Evolutionary conservation across 1,140 invertebrate species (phyloP).

Genomic region (Lucilia sericata): DNA sequence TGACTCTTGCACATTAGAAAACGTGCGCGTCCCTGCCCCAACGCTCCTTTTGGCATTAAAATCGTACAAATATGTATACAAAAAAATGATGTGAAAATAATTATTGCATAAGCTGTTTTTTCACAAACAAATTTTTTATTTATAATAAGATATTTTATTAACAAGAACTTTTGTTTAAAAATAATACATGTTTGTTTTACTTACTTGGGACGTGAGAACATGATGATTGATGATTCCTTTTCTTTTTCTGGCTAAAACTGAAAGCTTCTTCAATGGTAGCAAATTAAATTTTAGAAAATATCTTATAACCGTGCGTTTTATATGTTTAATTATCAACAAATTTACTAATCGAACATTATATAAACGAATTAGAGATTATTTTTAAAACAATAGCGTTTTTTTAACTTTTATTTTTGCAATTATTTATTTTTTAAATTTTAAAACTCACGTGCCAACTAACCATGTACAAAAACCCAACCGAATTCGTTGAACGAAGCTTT

Average conservation of each 20-base stretch:
- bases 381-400: constrained; percentile 20
- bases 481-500: constrained; percentile 39
- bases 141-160: neutral
- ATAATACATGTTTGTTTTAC: constrained; percentile 38
- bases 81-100: constrained; percentile 20
- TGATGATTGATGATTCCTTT: constrained; percentile 50
- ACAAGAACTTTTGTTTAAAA: constrained; percentile 29
- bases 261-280: constrained; percentile 14
- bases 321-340: neutral
- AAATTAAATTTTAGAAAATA: neutral
- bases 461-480: constrained; percentile 20
- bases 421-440: neutral
- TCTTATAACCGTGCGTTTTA: neutral
- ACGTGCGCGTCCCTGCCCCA: constrained; percentile 8
- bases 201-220: constrained; percentile 64
- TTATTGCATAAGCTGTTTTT: constrained; percentile 32
- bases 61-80: neutral
- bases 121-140: neutral
- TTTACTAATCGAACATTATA: neutral
- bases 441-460: constrained; percentile 20
- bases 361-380: neutral
- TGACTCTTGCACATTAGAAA: neutral
- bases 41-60: neutral
- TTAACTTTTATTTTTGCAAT: neutral
- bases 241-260: constrained; percentile 22